These are phyloP conservation scores for Drosophila mauritiana DNA, from an alignment of 1,140 invertebrate species.

Conservation along the genomic window DNA sequence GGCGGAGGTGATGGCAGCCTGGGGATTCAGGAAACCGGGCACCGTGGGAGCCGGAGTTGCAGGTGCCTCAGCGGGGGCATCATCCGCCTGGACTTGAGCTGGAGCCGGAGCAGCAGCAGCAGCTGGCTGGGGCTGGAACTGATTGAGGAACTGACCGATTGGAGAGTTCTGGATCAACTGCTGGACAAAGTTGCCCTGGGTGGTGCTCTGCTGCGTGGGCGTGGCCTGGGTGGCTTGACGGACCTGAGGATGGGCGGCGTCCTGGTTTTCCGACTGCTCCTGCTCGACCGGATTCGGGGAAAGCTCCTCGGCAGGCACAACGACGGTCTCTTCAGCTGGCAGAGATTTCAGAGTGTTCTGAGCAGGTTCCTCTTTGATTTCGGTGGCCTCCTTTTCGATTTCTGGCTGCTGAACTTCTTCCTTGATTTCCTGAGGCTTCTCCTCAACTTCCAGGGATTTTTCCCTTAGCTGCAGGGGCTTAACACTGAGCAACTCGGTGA, in stretches of 20 bases:
- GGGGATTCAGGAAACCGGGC: slow-evolving; percentile 71
- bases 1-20: slow-evolving; percentile 66
- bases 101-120: neutral
- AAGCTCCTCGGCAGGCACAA: slow-evolving; percentile 2
- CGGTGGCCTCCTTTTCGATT: slow-evolving; percentile 1
- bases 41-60: slow-evolving; percentile 65
- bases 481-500: slow-evolving; percentile 5
- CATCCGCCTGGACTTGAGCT: slow-evolving; percentile 30
- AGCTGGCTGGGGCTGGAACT: slow-evolving; percentile 63
- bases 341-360: slow-evolving; percentile 36
- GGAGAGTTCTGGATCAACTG: slow-evolving; percentile 80
- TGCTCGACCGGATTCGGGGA: slow-evolving; percentile 1
- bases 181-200: slow-evolving; percentile 79
- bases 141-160: slow-evolving; percentile 75
- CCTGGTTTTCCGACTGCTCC: slow-evolving; percentile 3
- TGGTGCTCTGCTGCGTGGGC: slow-evolving; percentile 68
- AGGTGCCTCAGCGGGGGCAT: slow-evolving; percentile 35
- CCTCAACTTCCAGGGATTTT: slow-evolving; percentile 6
- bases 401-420: neutral
- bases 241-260: slow-evolving; percentile 50
- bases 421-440: slow-evolving; percentile 8
- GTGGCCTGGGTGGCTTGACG: slow-evolving; percentile 79
- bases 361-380: slow-evolving; percentile 12
- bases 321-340: slow-evolving; percentile 20
- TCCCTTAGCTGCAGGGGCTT: slow-evolving; percentile 8